A percentile compares a stretch with the other conserved stretches of the same genome.
phyloP scores from a whole-genome alignment of 2,797 vertebrate species.

The Liasis olivaceus region DNA sequence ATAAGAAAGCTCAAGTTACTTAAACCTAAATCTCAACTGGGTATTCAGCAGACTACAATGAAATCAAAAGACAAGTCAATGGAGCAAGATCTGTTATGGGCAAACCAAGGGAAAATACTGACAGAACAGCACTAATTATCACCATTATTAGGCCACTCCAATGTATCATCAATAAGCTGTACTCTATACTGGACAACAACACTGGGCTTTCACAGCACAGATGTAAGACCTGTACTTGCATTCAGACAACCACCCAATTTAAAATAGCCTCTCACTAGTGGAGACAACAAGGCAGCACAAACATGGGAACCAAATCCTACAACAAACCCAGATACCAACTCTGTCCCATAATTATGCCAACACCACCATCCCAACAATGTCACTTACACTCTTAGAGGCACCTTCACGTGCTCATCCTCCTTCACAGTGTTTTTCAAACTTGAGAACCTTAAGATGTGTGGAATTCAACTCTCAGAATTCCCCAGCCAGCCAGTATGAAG shows the following conservation, averaged over 20 bases:
- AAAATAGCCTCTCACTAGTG: neutral
- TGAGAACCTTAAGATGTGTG: no score
- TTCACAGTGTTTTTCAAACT: neutral
- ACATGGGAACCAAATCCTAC: neutral
- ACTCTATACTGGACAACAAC: neutral
- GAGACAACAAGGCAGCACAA: neutral
- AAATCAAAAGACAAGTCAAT: neutral
- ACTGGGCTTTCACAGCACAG: no score
- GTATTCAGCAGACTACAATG: neutral
- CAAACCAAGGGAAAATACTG: neutral
- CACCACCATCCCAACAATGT: neutral
- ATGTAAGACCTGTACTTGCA: neutral
- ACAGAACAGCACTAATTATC: neutral
- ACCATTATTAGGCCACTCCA: neutral
- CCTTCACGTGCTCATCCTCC: neutral
- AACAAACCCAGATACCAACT: neutral
- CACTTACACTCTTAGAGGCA: neutral
- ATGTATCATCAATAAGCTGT: neutral
- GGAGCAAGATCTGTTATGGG: neutral
- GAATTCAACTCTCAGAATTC: no score
- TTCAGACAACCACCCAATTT: neutral
- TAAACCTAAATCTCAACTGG: neutral
- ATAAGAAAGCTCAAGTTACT: neutral
- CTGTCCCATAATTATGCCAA: neutral
- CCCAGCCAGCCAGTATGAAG: neutral